Conservation (phyloP, 2,113 vertebrate species). For the Trematocara zebra region DNA sequence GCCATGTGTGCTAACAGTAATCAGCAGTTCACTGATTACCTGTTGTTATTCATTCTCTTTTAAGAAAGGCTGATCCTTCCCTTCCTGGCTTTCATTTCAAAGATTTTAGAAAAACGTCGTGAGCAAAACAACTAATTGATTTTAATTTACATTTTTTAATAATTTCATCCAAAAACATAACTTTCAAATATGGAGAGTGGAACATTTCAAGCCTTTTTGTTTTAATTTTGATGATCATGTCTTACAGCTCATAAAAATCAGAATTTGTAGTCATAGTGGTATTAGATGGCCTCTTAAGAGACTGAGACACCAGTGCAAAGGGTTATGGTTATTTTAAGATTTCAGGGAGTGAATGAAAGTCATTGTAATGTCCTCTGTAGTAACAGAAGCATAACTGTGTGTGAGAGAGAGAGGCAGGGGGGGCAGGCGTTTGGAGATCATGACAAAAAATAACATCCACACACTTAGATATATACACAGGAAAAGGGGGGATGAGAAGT, state of each 20-base stretch:
- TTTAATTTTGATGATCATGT: background rate
- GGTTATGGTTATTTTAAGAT: background rate
- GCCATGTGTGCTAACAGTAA: background rate
- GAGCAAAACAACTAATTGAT: background rate
- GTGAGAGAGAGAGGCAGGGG: background rate
- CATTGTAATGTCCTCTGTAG: background rate
- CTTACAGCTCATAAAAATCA: background rate
- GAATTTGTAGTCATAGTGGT: background rate
- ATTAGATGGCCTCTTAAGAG: background rate
- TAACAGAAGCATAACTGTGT: background rate
- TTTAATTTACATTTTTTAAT: background rate
- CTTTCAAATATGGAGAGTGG: background rate
- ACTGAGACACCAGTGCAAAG: background rate
- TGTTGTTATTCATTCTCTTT: background rate
- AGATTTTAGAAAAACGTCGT: background rate
- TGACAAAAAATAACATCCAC: constrained; percentile 25
- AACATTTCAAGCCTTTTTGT: background rate
- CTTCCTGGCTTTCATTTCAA: background rate
- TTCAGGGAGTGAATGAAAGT: background rate
- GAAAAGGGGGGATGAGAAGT: constrained; percentile 37
- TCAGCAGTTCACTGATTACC: background rate
- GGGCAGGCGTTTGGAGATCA: constrained; percentile 10
- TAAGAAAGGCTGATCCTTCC: background rate
- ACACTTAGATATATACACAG: constrained; percentile 25
- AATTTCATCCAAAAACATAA: background rate